A percentile compares a stretch with the other conserved stretches of the same genome.
Conservation (phyloP, 2,113 vertebrate genomes). For the Australoheros scitulus region DNA sequence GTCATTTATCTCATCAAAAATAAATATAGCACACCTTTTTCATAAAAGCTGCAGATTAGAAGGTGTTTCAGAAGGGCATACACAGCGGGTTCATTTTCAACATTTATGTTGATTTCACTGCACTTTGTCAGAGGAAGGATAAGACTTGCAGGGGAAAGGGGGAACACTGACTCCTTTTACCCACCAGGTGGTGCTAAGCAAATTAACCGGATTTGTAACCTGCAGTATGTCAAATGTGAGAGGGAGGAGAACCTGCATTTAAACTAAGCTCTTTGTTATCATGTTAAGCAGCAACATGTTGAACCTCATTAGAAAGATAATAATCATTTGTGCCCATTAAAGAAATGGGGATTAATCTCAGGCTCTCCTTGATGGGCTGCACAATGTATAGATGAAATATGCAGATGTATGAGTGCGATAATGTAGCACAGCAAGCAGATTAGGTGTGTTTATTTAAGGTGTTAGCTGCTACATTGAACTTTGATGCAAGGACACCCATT, state of each 20-base stretch:
- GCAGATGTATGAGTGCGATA: conserved; percentile 10
- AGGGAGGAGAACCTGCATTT: conserved; percentile 66
- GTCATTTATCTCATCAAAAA: neutral
- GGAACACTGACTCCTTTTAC: neutral
- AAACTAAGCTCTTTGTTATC: conserved; percentile 66
- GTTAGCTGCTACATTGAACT: conserved; percentile 26
- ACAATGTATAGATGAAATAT: conserved; percentile 30
- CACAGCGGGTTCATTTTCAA: neutral
- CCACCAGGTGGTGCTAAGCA: conserved; percentile 77
- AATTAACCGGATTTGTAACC: conserved; percentile 53
- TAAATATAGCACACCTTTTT: rapidly evolving
- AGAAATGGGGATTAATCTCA: conserved; percentile 33
- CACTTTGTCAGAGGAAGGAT: neutral
- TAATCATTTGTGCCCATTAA: conserved; percentile 65
- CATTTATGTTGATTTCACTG: rapidly evolving
- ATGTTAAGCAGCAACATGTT: conserved; percentile 74
- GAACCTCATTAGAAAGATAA: conserved; percentile 76
- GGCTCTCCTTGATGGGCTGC: neutral
- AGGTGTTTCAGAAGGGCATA: rapidly evolving
- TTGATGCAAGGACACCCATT: neutral
- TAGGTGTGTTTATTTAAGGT: conserved; percentile 38
- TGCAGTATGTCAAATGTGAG: conserved; percentile 9
- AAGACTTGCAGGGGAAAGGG: neutral
- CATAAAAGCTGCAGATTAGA: neutral
- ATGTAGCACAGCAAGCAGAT: conserved; percentile 20